phyloP scores from a whole-genome alignment of 2,113 vertebrate species.

The Tachysurus fulvidraco region DNA sequence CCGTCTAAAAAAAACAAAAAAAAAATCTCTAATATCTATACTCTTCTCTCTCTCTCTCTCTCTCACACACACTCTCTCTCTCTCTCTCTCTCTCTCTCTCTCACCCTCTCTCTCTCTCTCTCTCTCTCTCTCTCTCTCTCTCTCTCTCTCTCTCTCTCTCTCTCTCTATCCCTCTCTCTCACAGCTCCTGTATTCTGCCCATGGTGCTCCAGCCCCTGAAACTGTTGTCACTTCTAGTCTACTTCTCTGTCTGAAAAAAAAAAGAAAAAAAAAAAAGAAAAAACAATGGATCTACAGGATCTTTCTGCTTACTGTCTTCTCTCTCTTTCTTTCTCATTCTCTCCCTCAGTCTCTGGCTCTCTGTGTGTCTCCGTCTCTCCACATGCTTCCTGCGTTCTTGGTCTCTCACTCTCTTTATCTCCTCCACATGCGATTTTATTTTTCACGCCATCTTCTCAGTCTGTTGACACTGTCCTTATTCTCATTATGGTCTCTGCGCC shows the following conservation, averaged over 20 bases:
- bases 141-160: slow-evolving; percentile 7
- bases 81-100: too few relatives aligned
- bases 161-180: slow-evolving; percentile 31
- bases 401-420: slow-evolving; percentile 26
- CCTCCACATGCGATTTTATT: slow-evolving; percentile 46
- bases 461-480: slow-evolving; percentile 62
- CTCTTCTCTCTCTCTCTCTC: too few relatives aligned
- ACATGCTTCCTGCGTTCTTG: slow-evolving; percentile 53
- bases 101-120: too few relatives aligned
- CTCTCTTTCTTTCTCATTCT: slow-evolving; percentile 50
- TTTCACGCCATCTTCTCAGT: slow-evolving; percentile 56
- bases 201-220: slow-evolving; percentile 71
- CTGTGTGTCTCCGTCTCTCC: slow-evolving; percentile 53
- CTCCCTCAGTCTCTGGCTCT: too few relatives aligned
- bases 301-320: slow-evolving; percentile 65
- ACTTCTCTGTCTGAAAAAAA: slow-evolving; percentile 67
- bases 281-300: slow-evolving; percentile 74
- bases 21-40: too few relatives aligned
- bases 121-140: slow-evolving; percentile 21
- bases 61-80: too few relatives aligned
- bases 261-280: slow-evolving; percentile 23
- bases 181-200: slow-evolving; percentile 71
- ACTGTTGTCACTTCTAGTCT: slow-evolving; percentile 77
- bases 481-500: slow-evolving; percentile 54
- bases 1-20: too few relatives aligned